Evolutionary conservation across 2,797 vertebrate genomes (phyloP).

Genomic region (Pteronotus mesoamericanus): DNA sequence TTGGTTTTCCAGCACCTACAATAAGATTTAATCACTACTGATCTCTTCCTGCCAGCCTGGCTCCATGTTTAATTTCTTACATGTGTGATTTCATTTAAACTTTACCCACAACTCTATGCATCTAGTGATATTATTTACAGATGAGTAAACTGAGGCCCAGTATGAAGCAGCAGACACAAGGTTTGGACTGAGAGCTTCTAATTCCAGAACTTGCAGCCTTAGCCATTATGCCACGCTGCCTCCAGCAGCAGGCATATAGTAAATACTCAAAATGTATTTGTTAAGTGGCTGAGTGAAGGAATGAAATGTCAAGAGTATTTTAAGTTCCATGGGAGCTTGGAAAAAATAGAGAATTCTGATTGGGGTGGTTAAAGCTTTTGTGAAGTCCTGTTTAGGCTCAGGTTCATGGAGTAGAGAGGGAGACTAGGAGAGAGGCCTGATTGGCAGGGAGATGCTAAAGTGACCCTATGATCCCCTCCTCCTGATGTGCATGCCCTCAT

Average conservation of each 20-base stretch:
- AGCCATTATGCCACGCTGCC: no score
- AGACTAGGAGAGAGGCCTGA: background rate
- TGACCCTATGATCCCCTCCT: background rate
- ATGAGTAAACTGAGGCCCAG: background rate
- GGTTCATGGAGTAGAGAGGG: background rate
- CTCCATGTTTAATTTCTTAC: background rate
- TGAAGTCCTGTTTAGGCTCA: background rate
- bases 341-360: background rate
- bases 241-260: background rate
- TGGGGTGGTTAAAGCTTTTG: background rate
- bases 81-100: slow-evolving; percentile 3
- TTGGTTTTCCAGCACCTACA: background rate
- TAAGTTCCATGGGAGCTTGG: background rate
- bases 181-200: background rate
- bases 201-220: background rate
- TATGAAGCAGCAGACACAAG: background rate
- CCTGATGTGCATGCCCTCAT: background rate
- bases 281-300: background rate
- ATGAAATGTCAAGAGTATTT: background rate
- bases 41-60: background rate
- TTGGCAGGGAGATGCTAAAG: background rate
- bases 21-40: background rate
- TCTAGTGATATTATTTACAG: background rate
- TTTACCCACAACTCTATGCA: background rate
- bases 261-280: background rate